phyloP scores from a whole-genome alignment of 1,140 invertebrate genomes.

The Panagrolaimus sp. region DNA sequence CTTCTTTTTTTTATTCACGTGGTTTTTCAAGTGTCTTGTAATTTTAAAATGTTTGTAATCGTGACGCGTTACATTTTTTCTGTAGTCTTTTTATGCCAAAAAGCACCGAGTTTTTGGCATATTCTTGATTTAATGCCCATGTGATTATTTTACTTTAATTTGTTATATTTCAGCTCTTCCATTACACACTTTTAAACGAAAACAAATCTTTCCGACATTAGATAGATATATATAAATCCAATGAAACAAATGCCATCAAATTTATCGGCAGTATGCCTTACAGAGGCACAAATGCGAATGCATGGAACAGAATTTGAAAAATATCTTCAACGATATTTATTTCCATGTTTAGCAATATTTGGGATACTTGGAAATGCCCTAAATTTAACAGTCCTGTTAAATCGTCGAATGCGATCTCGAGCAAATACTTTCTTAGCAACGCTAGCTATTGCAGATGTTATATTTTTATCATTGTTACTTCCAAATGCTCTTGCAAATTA shows the following conservation, averaged over 20 bases:
- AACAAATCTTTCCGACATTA: no score
- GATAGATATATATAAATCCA: no score
- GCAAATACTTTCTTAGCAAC: conserved; percentile 53
- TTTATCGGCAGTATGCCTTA: conserved; percentile 28
- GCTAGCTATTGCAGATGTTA: conserved; percentile 50
- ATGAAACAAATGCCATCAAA: conserved; percentile 15
- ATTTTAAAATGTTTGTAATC: no score
- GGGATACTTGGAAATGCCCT: conserved; percentile 51
- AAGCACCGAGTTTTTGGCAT: no score
- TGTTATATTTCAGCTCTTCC: no score
- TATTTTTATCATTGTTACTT: conserved; percentile 44
- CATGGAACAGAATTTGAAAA: conserved; percentile 46
- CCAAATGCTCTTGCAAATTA: conserved; percentile 56
- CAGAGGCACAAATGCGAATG: conserved; percentile 24
- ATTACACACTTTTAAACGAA: no score
- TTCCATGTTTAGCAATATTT: conserved; percentile 51
- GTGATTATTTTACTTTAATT: no score
- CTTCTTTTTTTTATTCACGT: no score
- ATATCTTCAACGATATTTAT: conserved; percentile 54
- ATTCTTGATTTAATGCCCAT: no score
- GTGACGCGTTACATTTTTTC: no score
- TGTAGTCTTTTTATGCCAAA: no score
- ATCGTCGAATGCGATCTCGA: conserved; percentile 45
- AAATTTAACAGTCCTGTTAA: conserved; percentile 53
- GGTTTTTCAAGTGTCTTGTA: no score